Conservation (phyloP, 2,888 invertebrate genomes). For the Tenthredo livida region DNA sequence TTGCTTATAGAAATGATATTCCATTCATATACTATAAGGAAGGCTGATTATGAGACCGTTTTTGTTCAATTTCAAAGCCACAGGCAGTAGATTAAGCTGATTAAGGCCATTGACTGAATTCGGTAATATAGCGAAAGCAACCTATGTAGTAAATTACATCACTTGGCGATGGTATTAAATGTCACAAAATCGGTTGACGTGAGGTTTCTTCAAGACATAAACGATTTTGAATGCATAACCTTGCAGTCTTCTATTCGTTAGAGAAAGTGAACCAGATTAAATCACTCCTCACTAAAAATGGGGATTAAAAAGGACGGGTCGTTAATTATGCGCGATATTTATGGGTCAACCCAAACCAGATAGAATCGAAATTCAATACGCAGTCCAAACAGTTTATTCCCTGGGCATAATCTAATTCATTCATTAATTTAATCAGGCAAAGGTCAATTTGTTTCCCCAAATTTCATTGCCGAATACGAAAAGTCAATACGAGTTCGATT, state of each 20-base stretch:
- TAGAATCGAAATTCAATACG: not conserved
- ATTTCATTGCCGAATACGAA: conserved; percentile 11
- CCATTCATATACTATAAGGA: not conserved
- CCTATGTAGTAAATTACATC: not conserved
- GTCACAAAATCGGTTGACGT: not conserved
- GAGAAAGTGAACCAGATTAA: not conserved
- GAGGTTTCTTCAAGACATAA: not conserved
- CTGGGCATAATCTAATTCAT: not conserved
- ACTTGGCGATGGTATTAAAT: not conserved
- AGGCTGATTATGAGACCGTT: not conserved
- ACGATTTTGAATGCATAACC: not conserved
- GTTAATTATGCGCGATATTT: not conserved
- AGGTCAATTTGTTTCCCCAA: not conserved
- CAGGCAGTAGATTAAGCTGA: not conserved
- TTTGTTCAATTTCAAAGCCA: not conserved
- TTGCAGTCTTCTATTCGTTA: not conserved
- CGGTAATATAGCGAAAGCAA: not conserved
- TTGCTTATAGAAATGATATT: not conserved
- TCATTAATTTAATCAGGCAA: not conserved
- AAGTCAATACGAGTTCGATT: not conserved
- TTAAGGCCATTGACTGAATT: not conserved
- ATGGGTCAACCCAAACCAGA: not conserved
- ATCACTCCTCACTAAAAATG: not conserved
- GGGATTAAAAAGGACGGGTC: not conserved
- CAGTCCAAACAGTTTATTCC: not conserved